phyloP scores from a whole-genome alignment of 2,113 vertebrate species.

The Cryptotis parvus region DNA sequence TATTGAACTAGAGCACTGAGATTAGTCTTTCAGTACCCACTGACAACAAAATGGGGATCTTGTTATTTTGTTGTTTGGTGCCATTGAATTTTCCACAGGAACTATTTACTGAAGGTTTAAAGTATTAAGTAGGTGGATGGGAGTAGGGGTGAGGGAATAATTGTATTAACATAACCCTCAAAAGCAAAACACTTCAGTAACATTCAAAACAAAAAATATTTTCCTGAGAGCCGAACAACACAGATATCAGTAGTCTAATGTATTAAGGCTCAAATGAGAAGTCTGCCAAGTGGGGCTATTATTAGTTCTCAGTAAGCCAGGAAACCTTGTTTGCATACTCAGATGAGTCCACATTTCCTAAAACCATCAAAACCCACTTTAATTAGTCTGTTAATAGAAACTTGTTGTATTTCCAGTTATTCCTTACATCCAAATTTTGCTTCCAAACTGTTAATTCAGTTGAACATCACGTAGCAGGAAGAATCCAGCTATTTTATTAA shows the following conservation, averaged over 20 bases:
- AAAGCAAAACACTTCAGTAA: conserved; percentile 50
- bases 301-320: conserved; percentile 36
- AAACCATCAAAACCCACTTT: conserved; percentile 30
- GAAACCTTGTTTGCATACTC: conserved; percentile 47
- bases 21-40: not conserved
- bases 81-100: conserved; percentile 18
- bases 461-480: not conserved
- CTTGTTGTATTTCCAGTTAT: not conserved
- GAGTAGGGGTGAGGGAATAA: not conserved
- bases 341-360: conserved; percentile 50
- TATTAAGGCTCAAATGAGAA: not conserved
- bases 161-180: conserved; percentile 29
- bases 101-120: conserved; percentile 45
- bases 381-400: conserved; percentile 56
- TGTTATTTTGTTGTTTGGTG: conserved; percentile 27
- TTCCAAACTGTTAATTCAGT: not conserved
- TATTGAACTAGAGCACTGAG: not conserved
- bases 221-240: conserved; percentile 56
- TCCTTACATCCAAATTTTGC: not conserved
- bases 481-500: conserved; percentile 26
- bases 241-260: not conserved
- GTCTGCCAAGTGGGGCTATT: not conserved
- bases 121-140: not conserved
- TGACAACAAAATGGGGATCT: not conserved
- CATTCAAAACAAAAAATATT: conserved; percentile 79